A percentile compares a stretch with the other conserved stretches of the same genome.
phyloP scores from a whole-genome alignment of 2,113 vertebrate species.

The Macaca mulatta region DNA sequence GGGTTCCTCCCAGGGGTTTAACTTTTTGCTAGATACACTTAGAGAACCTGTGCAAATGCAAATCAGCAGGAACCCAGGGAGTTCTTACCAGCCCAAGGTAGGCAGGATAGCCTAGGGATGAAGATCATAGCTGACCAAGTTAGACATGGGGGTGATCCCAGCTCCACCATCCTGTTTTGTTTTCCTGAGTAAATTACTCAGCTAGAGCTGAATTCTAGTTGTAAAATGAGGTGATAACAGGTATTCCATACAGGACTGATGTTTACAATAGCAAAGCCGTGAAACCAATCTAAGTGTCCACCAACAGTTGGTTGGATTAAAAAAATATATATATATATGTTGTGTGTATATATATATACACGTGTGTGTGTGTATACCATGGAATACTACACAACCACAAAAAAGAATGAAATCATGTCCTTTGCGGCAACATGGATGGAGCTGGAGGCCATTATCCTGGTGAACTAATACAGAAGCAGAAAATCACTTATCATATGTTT shows the following conservation, averaged over 20 bases:
- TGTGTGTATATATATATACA: too few species aligned
- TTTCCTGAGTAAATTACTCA: neutral
- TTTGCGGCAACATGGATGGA: too few species aligned
- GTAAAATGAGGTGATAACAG: neutral
- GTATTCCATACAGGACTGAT: neutral
- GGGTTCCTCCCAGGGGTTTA: neutral
- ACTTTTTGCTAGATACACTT: neutral
- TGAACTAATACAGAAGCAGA: too few species aligned
- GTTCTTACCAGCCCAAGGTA: fast-evolving
- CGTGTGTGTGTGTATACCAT: too few species aligned
- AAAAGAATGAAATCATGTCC: too few species aligned
- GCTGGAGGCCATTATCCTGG: too few species aligned
- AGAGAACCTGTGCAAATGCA: neutral
- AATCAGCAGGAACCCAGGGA: neutral
- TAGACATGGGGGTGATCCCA: neutral
- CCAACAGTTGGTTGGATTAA: too few species aligned
- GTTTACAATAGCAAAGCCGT: too few species aligned
- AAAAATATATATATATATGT: too few species aligned
- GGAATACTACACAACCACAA: too few species aligned
- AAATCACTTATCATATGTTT: too few species aligned
- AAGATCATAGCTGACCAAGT: neutral
- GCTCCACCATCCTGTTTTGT: neutral
- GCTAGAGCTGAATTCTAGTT: neutral
- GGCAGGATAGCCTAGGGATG: neutral
- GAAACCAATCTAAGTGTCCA: too few species aligned